Conservation (phyloP, 2,797 vertebrate genomes). For the Poliocrania exsul region DNA sequence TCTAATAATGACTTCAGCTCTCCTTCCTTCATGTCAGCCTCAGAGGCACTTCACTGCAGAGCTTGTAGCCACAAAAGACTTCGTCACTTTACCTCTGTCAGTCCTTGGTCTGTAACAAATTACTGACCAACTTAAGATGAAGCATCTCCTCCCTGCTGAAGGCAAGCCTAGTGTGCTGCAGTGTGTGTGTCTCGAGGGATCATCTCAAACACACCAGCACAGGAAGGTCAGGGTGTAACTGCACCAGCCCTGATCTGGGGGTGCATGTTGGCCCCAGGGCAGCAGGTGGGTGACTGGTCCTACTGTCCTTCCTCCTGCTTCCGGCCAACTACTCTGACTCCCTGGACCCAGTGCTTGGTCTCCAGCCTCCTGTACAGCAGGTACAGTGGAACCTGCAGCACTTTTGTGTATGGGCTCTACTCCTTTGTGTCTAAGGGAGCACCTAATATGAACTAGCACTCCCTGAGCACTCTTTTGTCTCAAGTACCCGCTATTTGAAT, state of each 20-base stretch:
- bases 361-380: background rate
- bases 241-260: background rate
- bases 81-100: background rate
- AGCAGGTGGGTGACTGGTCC: background rate
- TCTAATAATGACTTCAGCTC: background rate
- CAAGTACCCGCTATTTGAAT: background rate
- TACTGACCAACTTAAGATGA: background rate
- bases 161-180: background rate
- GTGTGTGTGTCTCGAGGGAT: background rate
- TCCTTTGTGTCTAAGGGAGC: rapidly evolving
- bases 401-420: background rate
- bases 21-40: background rate
- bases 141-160: background rate
- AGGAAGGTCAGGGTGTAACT: background rate
- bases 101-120: background rate
- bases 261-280: rapidly evolving
- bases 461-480: background rate
- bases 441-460: background rate
- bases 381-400: background rate
- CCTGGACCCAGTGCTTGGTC: background rate
- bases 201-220: background rate
- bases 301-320: background rate
- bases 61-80: background rate
- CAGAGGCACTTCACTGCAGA: background rate
- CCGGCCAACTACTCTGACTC: background rate